Base-by-base conservation (phyloP, 2,888 invertebrate species). In the Himalopsyche kuldschensis region DNA sequence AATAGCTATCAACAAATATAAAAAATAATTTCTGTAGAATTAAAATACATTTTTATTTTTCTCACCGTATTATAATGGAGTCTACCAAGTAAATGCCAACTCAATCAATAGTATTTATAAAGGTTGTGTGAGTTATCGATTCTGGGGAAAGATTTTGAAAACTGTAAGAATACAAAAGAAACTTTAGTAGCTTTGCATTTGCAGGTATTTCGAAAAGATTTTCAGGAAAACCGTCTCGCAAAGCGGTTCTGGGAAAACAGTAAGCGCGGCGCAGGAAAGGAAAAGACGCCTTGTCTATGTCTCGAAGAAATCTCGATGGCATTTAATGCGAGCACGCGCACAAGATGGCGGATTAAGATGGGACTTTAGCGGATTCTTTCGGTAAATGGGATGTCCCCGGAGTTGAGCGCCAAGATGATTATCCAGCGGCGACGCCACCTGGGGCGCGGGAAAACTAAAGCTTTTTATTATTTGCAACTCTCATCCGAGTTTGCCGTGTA, bases 361-460 rank as follows among this genome's bases (percentile, higher is more conserved):
- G 84, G 86, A 85, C 86, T 86, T 86, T 86, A 83, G 86, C 86
- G 86, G 86, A 85, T 86, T 86, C 86, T 86, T 86, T 85, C 86
- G 79, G 86, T 85, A 86, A 86, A 86, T 86, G 84, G 86, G 85
- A 85, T 84, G 86, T 86, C 86, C 86, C 84, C 82, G 84, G 80
- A 82, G 84, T 82, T 75, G 84, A 84, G 84, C 82, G 84, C 85
- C 84, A 84, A 84, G 84, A 84, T 82, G 84, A 84, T 86, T 85
- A 85, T 86, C 84, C 83, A 48, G 82, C 80, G 86, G 82, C 86
- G 84, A 75, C 75, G 84, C 85, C 85, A 84, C 86, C 85, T 84
- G 85, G 84, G 86, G 84, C 84, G 80, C 78, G 78, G 80, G 79
- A 75, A 82, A 83, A 78, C 75, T 79, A 79, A 55, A 81, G 78